Base-by-base conservation (phyloP, 2,888 invertebrate species). In the Helicoverpa assulta region DNA sequence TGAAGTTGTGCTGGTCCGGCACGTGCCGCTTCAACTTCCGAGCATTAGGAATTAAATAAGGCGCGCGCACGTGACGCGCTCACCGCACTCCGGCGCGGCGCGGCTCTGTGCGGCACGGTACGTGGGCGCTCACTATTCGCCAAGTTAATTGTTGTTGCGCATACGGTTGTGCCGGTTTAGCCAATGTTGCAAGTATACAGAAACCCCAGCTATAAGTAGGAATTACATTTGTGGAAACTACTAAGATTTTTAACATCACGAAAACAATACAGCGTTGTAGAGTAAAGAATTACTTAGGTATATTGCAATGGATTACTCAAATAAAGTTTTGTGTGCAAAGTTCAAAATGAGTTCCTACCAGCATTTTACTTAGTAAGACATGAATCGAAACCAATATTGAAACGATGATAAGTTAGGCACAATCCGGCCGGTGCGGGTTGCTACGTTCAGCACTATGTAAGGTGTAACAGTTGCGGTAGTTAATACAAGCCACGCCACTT, bases 11-110 rank as follows among this genome's bases (percentile, higher is more conserved):
- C 59, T 33, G 26, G 50, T 37, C 33, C 7, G 33, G 65, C 78
- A 75, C 82, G 80, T 72, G 26, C 59, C 8, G 51, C 67, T 61
- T 53, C 47, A 70, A 82, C 65, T 69, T 66, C 29, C 65, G 33
- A 52, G 60, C 70, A 54, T 62, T 73, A 73, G 62, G 76, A 78
- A 79, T 81, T 82, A 82, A 79, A 79, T 76, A 79, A 76, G 67
- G 69, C 52, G 51, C 16, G 57, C 26, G 56, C 63, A 68, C 80
- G 80, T 82, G 80, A 63, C 63, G 33, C 58, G 73, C 59, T 70
- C 50, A 65, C 56, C 54, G 63, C 43, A 40, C 14, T 18, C 43
- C 19, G 18, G 43, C 10, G 5, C 33, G 14, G 1, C 14, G 47
- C 14, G 4, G 14, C 50, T 26, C 26, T 21, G 7, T n/a, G 12